phyloP scores from a whole-genome alignment of 2,113 vertebrate genomes.

The Rafetus swinhoei region DNA sequence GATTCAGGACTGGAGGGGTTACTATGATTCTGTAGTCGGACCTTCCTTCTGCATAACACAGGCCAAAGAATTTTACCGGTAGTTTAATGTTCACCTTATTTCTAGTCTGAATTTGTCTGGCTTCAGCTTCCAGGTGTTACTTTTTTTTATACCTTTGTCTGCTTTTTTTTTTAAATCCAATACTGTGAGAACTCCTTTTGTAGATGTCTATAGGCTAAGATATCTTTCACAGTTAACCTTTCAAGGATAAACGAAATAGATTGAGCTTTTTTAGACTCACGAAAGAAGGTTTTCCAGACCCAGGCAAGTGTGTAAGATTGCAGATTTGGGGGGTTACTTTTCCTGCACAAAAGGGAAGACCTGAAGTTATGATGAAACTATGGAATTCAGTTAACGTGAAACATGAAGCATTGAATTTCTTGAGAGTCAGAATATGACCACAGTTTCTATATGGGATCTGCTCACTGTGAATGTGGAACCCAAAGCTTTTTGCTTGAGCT shows the following conservation, averaged over 20 bases:
- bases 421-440: not conserved
- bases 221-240: not conserved
- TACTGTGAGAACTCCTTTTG: not conserved
- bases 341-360: slow-evolving; percentile 27
- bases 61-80: not conserved
- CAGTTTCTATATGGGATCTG: not conserved
- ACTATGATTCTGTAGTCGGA: not conserved
- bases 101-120: not conserved
- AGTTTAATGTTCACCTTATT: not conserved
- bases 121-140: not conserved
- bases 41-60: not conserved
- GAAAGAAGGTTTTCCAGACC: not conserved
- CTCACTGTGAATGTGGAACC: not conserved
- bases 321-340: not conserved
- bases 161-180: not conserved
- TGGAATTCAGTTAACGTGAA: not conserved
- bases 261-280: not conserved
- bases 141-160: not conserved
- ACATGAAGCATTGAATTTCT: no score
- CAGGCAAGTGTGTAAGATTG: not conserved
- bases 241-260: not conserved
- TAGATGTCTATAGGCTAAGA: not conserved
- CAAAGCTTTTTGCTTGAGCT: not conserved
- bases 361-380: not conserved
- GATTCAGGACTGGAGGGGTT: not conserved